These are phyloP conservation scores for Apoda limacodes DNA, from an alignment of 2,888 invertebrate species.

Conservation along the genomic window DNA sequence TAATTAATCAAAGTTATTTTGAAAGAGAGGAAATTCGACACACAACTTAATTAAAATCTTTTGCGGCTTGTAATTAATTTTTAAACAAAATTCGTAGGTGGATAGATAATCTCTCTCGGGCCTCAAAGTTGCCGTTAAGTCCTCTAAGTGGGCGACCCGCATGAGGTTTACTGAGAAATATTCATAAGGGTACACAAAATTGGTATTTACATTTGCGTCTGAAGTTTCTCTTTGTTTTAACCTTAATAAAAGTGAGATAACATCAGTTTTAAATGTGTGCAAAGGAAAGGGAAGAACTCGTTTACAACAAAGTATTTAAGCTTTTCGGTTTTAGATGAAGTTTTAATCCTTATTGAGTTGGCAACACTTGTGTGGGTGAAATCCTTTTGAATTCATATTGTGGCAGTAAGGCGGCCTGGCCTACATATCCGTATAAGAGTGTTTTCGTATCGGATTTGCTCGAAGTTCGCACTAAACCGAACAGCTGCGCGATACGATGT, in stretches of 20 bases:
- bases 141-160: slow-evolving; percentile 8
- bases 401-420: slow-evolving; percentile 40
- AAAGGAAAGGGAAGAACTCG: slow-evolving; percentile 51
- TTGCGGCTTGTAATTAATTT: slow-evolving; percentile 5
- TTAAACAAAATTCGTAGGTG: slow-evolving; percentile 8
- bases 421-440: slow-evolving; percentile 47
- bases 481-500: slow-evolving; percentile 43
- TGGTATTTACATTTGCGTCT: too few relatives aligned
- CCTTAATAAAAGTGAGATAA: too few relatives aligned
- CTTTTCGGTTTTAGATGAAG: slow-evolving; percentile 46
- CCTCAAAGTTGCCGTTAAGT: slow-evolving; percentile 9
- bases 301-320: slow-evolving; percentile 45
- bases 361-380: slow-evolving; percentile 41
- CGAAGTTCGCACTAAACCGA: slow-evolving; percentile 57
- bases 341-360: slow-evolving; percentile 63
- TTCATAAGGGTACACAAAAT: too few relatives aligned
- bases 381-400: slow-evolving; percentile 58
- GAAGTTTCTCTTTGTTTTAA: too few relatives aligned
- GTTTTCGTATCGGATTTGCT: slow-evolving; percentile 67
- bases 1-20: too few relatives aligned
- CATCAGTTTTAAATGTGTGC: slow-evolving; percentile 36
- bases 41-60: not conserved
- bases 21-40: too few relatives aligned
- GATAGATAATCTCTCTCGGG: slow-evolving; percentile 6
- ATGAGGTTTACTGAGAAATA: slow-evolving; percentile 9